Conservation (phyloP, 2,797 vertebrate species). For the Myripristis jacobus region DNA sequence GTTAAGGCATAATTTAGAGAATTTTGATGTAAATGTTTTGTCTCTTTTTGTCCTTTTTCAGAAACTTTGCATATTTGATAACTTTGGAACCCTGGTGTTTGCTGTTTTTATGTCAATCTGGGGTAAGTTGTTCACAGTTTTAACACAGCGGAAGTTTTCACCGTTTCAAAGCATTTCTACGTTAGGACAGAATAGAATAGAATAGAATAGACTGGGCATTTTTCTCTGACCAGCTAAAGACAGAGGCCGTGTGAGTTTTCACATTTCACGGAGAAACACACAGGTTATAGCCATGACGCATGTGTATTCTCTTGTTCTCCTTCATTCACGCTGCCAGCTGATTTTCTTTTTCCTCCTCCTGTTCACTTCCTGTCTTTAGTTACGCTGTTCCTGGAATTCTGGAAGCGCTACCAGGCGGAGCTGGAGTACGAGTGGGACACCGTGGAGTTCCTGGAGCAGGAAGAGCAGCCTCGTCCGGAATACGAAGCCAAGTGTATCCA, state of each 20-base stretch:
- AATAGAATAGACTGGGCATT: neutral
- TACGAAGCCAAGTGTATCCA: conserved; percentile 91
- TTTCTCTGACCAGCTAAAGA: no score
- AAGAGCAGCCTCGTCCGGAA: conserved; percentile 89
- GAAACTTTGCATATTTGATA: conserved; percentile 97
- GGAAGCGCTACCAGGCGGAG: conserved; percentile 93
- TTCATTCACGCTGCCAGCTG: neutral
- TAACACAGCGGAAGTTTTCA: neutral
- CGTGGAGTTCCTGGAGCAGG: conserved; percentile 91
- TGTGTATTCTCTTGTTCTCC: neutral
- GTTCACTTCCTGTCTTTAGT: conserved; percentile 77
- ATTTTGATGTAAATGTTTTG: neutral
- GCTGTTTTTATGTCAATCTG: conserved; percentile 96
- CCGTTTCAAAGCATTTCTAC: neutral
- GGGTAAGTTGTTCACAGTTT: conserved; percentile 84
- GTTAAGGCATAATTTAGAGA: neutral
- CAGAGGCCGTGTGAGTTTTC: no score
- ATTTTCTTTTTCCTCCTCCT: conserved; percentile 21
- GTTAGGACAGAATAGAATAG: neutral
- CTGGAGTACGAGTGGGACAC: conserved; percentile 96
- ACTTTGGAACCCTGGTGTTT: conserved; percentile 94
- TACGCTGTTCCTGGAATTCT: conserved; percentile 94
- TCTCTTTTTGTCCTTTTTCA: conserved; percentile 75
- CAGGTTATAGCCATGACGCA: neutral
- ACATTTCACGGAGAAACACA: neutral